Base-by-base conservation (phyloP, 2,888 invertebrate species). In the Selenia dentaria region DNA sequence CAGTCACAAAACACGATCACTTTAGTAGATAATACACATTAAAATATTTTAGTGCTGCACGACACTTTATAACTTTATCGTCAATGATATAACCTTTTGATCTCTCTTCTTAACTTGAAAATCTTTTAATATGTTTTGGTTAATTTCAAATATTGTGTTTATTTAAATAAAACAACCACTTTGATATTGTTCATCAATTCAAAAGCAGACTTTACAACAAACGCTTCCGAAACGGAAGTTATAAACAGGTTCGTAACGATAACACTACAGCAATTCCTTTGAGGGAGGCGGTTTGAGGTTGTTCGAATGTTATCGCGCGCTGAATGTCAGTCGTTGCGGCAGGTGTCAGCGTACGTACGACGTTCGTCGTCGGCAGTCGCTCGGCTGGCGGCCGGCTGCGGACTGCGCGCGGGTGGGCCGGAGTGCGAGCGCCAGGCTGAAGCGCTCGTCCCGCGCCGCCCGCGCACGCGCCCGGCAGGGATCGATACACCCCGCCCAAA, bases 401-500 rank as follows among this genome's bases (percentile, higher is more conserved):
- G 81, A 88, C 87, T 86, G 86, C 84, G 86, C 85, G 86, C 85
- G 83, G 76, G 73, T 66, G 68, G 66, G 65, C 56, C 61, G 53
- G 64, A 64, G 72, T 59, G 68, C 66, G 66, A 55, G 61, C 67
- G 77, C 77, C 74, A 71, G 74, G 75, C 72, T 67, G 70, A 70
- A 8, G 73, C 72, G 71, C 69, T 12, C 12, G 79, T 84, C 73
- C 69, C 60, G 68, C 64, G 66, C 70, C 73, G 72, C 70, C 37
- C 44, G 80, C 86, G 87, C 87, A 86, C 77, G 88, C 88, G 87
- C 86, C 83, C 73, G 69, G 70, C 74, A 59, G 72, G 74, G 86
- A 89, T 89, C 89, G 83, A 89, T 89, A 89, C 88, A 74, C 88
- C 87, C 86, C 79, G 75, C 84, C 82, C 86, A 67, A 67, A 74